Evolutionary conservation across 2,888 invertebrate species (phyloP), one percentile per base, ranked within the genome.

Genomic region (Pseudococcus viburni): DNA sequence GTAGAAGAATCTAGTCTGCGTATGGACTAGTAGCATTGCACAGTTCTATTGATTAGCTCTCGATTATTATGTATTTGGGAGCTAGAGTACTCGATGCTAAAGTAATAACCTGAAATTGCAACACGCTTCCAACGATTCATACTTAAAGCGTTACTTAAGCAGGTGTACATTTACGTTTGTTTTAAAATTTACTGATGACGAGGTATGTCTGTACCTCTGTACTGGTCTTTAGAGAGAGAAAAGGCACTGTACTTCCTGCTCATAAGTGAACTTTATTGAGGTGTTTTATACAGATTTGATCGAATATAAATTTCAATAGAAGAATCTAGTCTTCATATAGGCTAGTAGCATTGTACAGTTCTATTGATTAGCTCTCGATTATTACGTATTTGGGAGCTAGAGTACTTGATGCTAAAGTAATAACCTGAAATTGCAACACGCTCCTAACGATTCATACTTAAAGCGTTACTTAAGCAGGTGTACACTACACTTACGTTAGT

Each of bases 21-120:
- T n/a, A n/a, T 4, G 55, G 17, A 17, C 17, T 55, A 55, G n/a
- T 55, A 15, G 55, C 68, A 68, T 68, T 68, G 68, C 9, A 64
- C 64, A 15, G 22, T 64, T 9, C 2, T 22, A 22, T 39, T 3
- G 15, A 73, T 73, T 12, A 39, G 33, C 64, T 73, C 33, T 33
- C 73, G 73, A 73, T 68, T 73, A 19, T 33, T 33, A 17, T 8
- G 6, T 73, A 17, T 73, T 73, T 33, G 73, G 15, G 73, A 73
- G 33, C 17, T 73, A 15, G 26, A 33, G 73, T 73, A 73, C 33
- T 48, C 55, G 55, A 42, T 88, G 88, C 88, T 19, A 88, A 46
- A 88, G 19, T 83, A 88, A 88, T 51, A 7, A 88, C 88, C 59
- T 55, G 83, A 77, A 88, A 80, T 88, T 88, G 88, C 88, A 88